Conservation (phyloP, 1,140 invertebrate species). For the Trachelipus rathkii region DNA sequence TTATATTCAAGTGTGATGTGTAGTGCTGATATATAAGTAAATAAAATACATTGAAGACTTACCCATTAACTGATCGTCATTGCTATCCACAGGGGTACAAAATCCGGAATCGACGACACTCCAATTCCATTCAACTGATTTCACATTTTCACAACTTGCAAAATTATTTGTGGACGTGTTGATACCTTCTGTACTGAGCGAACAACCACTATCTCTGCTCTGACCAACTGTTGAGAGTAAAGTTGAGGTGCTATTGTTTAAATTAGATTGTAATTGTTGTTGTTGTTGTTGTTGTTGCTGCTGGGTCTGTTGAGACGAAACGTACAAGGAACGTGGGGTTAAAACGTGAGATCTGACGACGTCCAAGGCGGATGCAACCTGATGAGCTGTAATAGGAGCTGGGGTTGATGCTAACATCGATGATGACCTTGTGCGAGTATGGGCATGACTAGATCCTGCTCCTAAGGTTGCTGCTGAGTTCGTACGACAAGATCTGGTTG, state of each 20-base stretch:
- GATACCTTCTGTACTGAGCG: not conserved
- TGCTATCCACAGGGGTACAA: not conserved
- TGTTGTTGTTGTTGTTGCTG: not conserved
- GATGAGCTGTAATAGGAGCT: not conserved
- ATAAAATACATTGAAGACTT: not conserved
- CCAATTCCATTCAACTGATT: not conserved
- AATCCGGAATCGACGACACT: not conserved
- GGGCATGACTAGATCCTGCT: not conserved
- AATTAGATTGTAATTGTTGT: not conserved
- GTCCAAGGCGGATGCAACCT: not conserved
- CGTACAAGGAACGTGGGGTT: not conserved
- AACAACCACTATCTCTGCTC: not conserved
- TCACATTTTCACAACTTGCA: not conserved
- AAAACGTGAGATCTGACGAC: not conserved
- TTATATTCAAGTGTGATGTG: too few species aligned
- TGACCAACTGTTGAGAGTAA: not conserved
- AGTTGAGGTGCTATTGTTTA: not conserved
- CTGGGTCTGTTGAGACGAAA: not conserved
- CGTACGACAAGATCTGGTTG: constrained; percentile 5
- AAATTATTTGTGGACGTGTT: not conserved
- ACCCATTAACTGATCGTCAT: not conserved
- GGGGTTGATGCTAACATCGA: not conserved
- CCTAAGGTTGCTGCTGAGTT: not conserved
- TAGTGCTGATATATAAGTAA: too few species aligned
- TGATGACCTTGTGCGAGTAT: not conserved